Percentiles rank a stretch among this genome's conserved stretches.
These are phyloP conservation scores for Lophotriccus pileatus DNA, from an alignment of 2,797 vertebrate genomes.

Conservation along the genomic window DNA sequence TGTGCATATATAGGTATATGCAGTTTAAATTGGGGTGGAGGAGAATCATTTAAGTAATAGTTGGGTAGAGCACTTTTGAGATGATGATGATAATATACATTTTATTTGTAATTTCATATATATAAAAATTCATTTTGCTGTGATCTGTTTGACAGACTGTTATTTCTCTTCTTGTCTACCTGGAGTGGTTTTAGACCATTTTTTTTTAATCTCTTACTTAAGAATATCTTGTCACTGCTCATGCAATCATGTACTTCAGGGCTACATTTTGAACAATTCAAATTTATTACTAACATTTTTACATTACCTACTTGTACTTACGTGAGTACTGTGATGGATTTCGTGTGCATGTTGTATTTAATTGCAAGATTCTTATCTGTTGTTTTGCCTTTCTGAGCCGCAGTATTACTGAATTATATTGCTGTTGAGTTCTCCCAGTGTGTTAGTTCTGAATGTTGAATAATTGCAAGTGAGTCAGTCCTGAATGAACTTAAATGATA, in stretches of 20 bases:
- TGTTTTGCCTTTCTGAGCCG: background rate
- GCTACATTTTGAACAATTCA: background rate
- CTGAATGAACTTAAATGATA: background rate
- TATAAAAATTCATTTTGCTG: background rate
- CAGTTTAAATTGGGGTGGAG: background rate
- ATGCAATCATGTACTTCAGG: background rate
- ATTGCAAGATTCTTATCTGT: background rate
- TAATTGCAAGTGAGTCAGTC: background rate
- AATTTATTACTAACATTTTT: background rate
- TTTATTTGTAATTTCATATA: background rate
- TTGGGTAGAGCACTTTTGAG: background rate
- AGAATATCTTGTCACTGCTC: background rate
- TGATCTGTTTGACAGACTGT: background rate
- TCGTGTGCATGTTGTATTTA: background rate
- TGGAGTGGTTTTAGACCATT: background rate
- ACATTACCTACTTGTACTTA: too few species aligned
- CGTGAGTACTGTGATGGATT: background rate
- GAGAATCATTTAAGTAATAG: background rate
- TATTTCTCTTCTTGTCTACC: background rate
- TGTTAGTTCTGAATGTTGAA: background rate
- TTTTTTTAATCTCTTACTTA: background rate
- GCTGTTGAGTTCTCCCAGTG: background rate
- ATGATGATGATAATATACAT: background rate
- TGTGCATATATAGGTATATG: rapidly evolving
- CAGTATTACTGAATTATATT: background rate